Percentiles rank a stretch among this genome's conserved stretches.
Evolutionary conservation across 2,888 invertebrate genomes (phyloP).

Genomic region (Parnassius glacialis): DNA sequence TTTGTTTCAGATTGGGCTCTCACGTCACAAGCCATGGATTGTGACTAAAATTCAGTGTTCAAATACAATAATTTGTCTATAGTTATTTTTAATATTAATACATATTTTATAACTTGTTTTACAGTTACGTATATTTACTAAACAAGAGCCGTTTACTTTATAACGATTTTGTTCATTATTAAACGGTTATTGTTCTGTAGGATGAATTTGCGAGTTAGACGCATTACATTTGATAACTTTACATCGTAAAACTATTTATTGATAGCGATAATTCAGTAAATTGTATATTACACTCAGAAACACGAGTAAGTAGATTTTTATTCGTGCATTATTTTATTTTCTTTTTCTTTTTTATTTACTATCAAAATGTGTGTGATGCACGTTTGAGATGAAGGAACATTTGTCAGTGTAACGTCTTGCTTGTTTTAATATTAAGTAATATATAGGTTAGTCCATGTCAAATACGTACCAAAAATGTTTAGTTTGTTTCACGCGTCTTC

Average conservation of each 20-base stretch:
- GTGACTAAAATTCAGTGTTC: slow-evolving; percentile 12
- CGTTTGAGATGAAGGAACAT: background rate
- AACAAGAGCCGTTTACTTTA: background rate
- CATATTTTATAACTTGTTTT: slow-evolving; percentile 13
- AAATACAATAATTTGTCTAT: slow-evolving; percentile 1
- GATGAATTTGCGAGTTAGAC: background rate
- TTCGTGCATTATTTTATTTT: too few species aligned
- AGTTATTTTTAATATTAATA: slow-evolving; percentile 16
- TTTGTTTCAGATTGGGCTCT: slow-evolving; percentile 12
- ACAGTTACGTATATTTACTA: slow-evolving; percentile 7
- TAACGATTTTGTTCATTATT: background rate
- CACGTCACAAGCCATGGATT: background rate
- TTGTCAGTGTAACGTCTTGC: background rate
- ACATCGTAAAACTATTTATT: background rate
- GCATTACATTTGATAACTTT: background rate
- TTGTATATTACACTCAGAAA: too few species aligned
- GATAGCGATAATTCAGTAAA: background rate
- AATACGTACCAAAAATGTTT: slow-evolving; percentile 11
- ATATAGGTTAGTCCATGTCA: background rate
- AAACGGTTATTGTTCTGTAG: background rate
- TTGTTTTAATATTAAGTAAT: background rate
- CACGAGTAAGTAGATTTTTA: too few species aligned
- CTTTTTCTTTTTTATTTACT: too few species aligned
- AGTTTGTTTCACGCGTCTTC: background rate
- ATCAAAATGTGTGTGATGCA: too few species aligned